Evolutionary conservation across 2,113 vertebrate genomes (phyloP).

Genomic region (Hippocampus comes): DNA sequence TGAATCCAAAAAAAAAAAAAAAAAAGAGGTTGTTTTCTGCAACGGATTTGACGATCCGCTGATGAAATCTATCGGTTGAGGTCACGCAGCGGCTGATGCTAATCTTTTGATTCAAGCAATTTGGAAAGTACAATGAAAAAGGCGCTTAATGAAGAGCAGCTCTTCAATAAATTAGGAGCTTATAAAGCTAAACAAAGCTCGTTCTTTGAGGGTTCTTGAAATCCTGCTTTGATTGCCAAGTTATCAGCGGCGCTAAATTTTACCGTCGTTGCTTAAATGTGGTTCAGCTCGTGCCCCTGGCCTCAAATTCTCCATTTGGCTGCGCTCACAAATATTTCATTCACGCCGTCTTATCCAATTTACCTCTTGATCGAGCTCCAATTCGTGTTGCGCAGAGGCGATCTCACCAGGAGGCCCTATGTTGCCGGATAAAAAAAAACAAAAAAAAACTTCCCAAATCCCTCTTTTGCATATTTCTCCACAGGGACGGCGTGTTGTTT

Average conservation of each 20-base stretch:
- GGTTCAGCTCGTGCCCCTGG: constrained; percentile 47
- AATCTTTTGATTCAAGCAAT: constrained; percentile 45
- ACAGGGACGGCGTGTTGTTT: background rate
- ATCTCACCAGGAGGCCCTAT: constrained; percentile 26
- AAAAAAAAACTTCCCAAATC: constrained; percentile 11
- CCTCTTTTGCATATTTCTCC: constrained; percentile 29
- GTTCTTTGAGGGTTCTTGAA: constrained; percentile 48
- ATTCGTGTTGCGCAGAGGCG: constrained; percentile 29
- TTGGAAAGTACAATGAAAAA: constrained; percentile 54
- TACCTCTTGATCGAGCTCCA: constrained; percentile 41
- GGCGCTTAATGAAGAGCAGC: constrained; percentile 50
- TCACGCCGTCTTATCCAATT: constrained; percentile 45
- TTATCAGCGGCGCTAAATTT: constrained; percentile 41
- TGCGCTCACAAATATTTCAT: constrained; percentile 56
- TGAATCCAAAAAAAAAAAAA: no score
- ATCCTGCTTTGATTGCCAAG: constrained; percentile 54
- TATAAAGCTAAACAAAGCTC: constrained; percentile 57
- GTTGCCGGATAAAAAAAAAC: constrained; percentile 20
- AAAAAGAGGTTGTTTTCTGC: background rate
- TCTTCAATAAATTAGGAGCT: constrained; percentile 64
- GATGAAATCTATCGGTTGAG: constrained; percentile 28
- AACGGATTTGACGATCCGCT: constrained; percentile 15
- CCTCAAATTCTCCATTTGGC: constrained; percentile 43
- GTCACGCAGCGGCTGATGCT: constrained; percentile 25
- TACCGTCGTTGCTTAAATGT: constrained; percentile 40